Evolutionary conservation across 2,888 invertebrate genomes (phyloP), one percentile per base, ranked within the genome.

Genomic region (Acronicta aceris): DNA sequence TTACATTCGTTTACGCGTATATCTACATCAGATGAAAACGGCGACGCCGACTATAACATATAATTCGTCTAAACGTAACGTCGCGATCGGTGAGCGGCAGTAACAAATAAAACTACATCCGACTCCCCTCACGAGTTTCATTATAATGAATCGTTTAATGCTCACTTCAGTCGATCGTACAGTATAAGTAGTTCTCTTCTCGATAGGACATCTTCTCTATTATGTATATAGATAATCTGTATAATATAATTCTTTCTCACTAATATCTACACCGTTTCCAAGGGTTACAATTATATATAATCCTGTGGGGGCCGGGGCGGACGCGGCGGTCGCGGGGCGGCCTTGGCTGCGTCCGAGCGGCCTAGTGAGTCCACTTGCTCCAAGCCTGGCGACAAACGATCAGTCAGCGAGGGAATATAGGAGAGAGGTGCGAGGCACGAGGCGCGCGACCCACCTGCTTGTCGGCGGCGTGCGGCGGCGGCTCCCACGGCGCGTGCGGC

Each of bases 151-250:
- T 89, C 89, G 87, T 87, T 88, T 88, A 88, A 90, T 88, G 90
- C 85, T 90, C 90, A 89, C 89, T 85, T 90, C 92, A 91, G 90
- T 92, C 92, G 91, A 86, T 89, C 89, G 89, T 88, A 89, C 90
- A 89, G 89, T 90, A 88, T 87, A 89, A 89, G 89, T 89, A 89
- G 90, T 87, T 90, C 82, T 90, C 87, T 83, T 91, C 89, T 90
- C 90, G 90, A 90, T 91, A 92, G 92, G 92, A 92, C 92, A 90
- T 92, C 91, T 89, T 90, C 88, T 92, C 91, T 93, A 91, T 89
- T 91, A 89, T 92, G 90, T 93, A 93, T 93, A 94, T 93, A 93
- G 93, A 92, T 93, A 93, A 93, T 93, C 93, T 93, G 92, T 94
- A 92, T 94, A 89, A 91, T 92, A 93, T 93, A 93, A 91, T 91